Conservation (phyloP, 2,113 vertebrate genomes). For the Notothenia coriiceps region DNA sequence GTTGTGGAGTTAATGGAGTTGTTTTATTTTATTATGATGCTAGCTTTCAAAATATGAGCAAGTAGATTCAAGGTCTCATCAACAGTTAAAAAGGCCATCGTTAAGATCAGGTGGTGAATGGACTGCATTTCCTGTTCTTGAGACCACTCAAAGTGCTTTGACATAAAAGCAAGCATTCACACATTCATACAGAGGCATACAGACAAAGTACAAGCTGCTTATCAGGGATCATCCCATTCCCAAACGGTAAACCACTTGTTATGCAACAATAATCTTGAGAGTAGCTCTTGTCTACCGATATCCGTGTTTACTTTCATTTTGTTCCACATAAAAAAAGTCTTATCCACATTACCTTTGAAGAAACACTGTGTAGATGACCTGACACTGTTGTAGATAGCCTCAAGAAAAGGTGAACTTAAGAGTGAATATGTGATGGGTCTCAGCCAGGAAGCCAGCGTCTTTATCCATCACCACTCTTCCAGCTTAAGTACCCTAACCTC, state of each 20-base stretch:
- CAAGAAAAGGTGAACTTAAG: not conserved
- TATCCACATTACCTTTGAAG: constrained; percentile 9
- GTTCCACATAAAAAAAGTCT: not conserved
- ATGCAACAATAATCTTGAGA: not conserved
- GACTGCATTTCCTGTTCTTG: no score
- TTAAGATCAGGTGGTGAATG: no score
- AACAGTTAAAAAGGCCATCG: no score
- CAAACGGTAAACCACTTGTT: not conserved
- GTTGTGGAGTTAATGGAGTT: no score
- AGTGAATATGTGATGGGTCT: constrained; percentile 27
- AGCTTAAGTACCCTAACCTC: constrained; percentile 23
- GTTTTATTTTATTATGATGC: no score
- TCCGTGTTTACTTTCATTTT: constrained; percentile 18
- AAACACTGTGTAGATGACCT: not conserved
- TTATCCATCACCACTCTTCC: constrained; percentile 43
- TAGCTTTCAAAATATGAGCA: no score
- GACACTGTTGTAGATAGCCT: not conserved
- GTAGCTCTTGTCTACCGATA: constrained; percentile 1
- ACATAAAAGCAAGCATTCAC: no score
- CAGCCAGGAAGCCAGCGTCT: constrained; percentile 36
- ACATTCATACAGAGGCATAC: no score
- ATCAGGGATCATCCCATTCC: no score
- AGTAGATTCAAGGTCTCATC: no score
- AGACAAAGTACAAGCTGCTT: no score
- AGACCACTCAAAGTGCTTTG: no score